Conservation (phyloP, 2,797 vertebrate genomes). For the Siniperca scherzeri region DNA sequence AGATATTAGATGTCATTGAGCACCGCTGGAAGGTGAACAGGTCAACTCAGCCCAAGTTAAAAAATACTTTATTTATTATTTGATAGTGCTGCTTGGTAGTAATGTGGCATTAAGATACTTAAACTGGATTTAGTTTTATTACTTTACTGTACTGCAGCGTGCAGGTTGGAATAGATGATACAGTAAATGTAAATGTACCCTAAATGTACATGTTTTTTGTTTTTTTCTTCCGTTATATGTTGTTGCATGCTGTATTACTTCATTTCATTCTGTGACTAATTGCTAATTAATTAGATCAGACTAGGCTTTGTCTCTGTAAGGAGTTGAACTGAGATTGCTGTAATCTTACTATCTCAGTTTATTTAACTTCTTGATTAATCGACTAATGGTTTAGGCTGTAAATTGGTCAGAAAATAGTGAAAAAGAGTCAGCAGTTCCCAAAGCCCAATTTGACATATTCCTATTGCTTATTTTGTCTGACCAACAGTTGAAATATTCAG, state of each 20-base stretch:
- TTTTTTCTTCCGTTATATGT: not conserved
- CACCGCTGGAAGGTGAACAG: slow-evolving; percentile 27
- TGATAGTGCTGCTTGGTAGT: slow-evolving; percentile 22
- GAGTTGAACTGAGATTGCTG: not conserved
- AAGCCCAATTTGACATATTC: not conserved
- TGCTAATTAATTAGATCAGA: slow-evolving; percentile 1
- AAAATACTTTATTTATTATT: slow-evolving; percentile 37
- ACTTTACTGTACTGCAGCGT: not conserved
- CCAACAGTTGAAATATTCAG: not conserved
- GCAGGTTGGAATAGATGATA: not conserved
- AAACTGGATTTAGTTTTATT: slow-evolving; percentile 26
- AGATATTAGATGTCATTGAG: slow-evolving; percentile 44
- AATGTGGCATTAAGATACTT: slow-evolving; percentile 24
- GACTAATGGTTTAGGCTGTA: not conserved
- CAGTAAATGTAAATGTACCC: too few relatives aligned
- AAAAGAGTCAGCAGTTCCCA: not conserved
- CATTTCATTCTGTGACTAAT: not conserved
- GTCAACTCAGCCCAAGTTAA: slow-evolving; percentile 39
- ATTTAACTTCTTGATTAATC: not conserved
- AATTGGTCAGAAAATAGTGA: not conserved
- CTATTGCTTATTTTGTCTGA: not conserved
- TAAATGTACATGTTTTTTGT: not conserved
- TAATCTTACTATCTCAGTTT: not conserved
- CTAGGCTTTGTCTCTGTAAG: not conserved
- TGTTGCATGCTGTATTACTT: not conserved